Percentiles rank a stretch among this genome's conserved stretches.
phyloP scores from a whole-genome alignment of 1,140 invertebrate species.

The Monochamus saltuarius region DNA sequence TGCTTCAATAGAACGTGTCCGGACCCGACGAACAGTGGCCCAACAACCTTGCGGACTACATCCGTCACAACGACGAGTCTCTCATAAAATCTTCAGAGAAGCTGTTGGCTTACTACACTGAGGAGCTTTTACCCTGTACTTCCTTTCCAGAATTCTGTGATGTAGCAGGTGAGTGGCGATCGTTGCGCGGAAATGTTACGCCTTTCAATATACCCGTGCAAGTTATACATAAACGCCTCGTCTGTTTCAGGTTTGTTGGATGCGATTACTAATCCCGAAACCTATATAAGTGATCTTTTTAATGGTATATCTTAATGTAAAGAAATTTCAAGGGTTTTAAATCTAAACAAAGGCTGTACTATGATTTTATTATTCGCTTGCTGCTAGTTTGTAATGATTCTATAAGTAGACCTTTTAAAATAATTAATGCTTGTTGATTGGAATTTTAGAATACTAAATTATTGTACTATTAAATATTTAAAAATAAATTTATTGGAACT shows the following conservation, averaged over 20 bases:
- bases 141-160: conserved; percentile 91
- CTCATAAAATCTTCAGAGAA: conserved; percentile 85
- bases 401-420: conserved; percentile 9
- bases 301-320: conserved; percentile 45
- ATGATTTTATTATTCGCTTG: conserved; percentile 27
- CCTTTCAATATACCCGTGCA: conserved; percentile 23
- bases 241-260: conserved; percentile 65
- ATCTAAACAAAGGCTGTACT: conserved; percentile 18
- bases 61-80: conserved; percentile 89
- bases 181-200: not conserved
- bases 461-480: conserved; percentile 25
- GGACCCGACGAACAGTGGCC: conserved; percentile 83
- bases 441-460: conserved; percentile 31
- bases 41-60: conserved; percentile 84
- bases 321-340: conserved; percentile 12
- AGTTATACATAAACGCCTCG: no score
- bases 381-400: conserved; percentile 18
- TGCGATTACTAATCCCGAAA: conserved; percentile 61
- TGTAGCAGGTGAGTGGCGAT: conserved; percentile 66
- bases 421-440: conserved; percentile 20
- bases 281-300: conserved; percentile 59
- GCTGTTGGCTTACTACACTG: conserved; percentile 77
- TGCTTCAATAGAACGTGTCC: conserved; percentile 67
- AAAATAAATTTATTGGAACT: conserved; percentile 24
- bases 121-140: conserved; percentile 86